A percentile compares a stretch with the other conserved stretches of the same genome.
These are phyloP conservation scores for Bucorvus abyssinicus DNA, from an alignment of 2,797 vertebrate genomes.

Conservation along the genomic window DNA sequence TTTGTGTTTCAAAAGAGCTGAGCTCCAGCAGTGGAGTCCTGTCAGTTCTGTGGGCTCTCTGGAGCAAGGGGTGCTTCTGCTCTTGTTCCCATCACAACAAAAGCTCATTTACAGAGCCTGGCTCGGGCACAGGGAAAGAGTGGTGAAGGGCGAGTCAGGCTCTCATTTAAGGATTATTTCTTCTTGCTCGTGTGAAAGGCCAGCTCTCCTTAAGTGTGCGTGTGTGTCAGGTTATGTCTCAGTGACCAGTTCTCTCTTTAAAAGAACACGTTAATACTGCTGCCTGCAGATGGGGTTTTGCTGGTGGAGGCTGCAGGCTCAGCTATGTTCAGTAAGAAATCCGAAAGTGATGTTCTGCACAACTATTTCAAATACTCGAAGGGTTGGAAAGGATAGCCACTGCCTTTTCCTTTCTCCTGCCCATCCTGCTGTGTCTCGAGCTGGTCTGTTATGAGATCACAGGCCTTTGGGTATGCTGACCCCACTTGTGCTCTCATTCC, in stretches of 20 bases:
- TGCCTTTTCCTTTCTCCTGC: not conserved
- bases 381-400: not conserved
- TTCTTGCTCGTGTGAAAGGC: not conserved
- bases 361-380: not conserved
- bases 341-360: not conserved
- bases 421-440: not conserved
- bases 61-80: not conserved
- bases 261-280: not conserved
- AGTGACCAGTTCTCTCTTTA: not conserved
- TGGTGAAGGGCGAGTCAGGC: conserved; percentile 1
- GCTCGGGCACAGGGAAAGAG: not conserved
- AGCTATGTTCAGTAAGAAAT: not conserved
- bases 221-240: not conserved
- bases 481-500: not conserved
- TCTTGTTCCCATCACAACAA: not conserved
- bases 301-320: not conserved
- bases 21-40: not conserved
- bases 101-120: not conserved
- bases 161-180: conserved; percentile 3
- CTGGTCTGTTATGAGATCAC: not conserved
- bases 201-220: not conserved
- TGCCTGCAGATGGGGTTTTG: not conserved
- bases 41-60: not conserved
- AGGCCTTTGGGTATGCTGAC: not conserved
- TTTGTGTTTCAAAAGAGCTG: not conserved